A percentile compares a stretch with the other conserved stretches of the same genome.
Evolutionary conservation across 2,888 invertebrate genomes (phyloP).

Genomic region (Glaucopsyche alexis): DNA sequence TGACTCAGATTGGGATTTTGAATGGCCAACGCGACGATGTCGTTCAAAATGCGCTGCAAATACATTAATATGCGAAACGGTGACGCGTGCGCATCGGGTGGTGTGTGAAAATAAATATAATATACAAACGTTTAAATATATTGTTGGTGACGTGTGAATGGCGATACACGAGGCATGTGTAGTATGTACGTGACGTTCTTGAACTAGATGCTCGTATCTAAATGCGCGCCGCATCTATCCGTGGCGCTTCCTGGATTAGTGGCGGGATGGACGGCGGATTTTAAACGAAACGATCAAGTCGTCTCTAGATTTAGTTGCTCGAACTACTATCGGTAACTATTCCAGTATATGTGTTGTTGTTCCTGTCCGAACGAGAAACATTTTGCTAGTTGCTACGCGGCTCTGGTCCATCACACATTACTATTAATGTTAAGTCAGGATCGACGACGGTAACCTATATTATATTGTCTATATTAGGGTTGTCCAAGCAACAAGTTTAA

Average conservation of each 20-base stretch:
- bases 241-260: neutral
- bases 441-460: no score
- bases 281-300: neutral
- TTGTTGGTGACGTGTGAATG: constrained; percentile 12
- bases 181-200: constrained; percentile 11
- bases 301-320: neutral
- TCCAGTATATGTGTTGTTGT: no score
- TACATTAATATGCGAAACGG: constrained; percentile 1
- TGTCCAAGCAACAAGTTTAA: no score
- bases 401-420: no score
- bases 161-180: neutral
- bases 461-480: no score
- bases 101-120: constrained; percentile 21
- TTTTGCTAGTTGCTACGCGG: no score
- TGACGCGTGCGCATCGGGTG: constrained; percentile 3
- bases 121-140: constrained; percentile 2
- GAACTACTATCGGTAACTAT: no score
- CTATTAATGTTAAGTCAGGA: no score
- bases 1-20: neutral
- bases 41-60: constrained; percentile 9
- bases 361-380: no score
- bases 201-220: neutral
- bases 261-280: neutral
- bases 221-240: neutral
- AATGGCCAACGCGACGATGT: neutral